phyloP scores from a whole-genome alignment of 2,797 vertebrate genomes.

The Betta splendens region DNA sequence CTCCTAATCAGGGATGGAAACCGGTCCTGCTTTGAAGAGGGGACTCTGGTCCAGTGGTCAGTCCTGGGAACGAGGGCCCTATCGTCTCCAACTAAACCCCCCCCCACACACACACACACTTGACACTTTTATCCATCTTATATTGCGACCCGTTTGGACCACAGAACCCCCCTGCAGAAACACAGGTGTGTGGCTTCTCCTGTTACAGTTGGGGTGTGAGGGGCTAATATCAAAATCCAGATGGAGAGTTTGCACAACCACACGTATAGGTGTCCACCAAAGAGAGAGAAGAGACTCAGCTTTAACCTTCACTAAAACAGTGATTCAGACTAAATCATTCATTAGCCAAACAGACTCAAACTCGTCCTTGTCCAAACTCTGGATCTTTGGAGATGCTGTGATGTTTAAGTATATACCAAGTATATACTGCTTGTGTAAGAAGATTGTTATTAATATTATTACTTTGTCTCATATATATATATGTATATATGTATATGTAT shows the following conservation, averaged over 20 bases:
- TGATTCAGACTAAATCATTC: too few species aligned
- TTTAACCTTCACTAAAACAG: too few species aligned
- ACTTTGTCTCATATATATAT: too few species aligned
- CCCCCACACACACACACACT: constrained; percentile 18
- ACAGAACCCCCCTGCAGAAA: constrained; percentile 1
- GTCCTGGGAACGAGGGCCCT: constrained; percentile 16
- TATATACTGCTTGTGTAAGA: too few species aligned
- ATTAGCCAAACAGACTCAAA: too few species aligned
- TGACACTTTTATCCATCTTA: not conserved
- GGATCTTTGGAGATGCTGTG: too few species aligned
- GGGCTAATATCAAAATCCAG: not conserved
- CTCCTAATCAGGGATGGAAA: constrained; percentile 72
- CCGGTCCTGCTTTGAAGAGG: not conserved
- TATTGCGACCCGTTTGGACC: not conserved
- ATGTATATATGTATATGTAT: too few species aligned
- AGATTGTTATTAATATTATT: too few species aligned
- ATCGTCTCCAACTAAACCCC: constrained; percentile 43
- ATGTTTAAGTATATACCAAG: too few species aligned
- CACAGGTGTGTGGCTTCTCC: constrained; percentile 17
- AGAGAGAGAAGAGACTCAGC: too few species aligned
- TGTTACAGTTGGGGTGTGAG: constrained; percentile 7
- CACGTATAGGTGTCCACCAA: too few species aligned
- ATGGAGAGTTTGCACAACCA: not conserved
- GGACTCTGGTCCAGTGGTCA: constrained; percentile 1
- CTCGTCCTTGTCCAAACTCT: too few species aligned